These are phyloP conservation scores for Labrus mixtus DNA, from an alignment of 2,113 vertebrate species.

Conservation along the genomic window DNA sequence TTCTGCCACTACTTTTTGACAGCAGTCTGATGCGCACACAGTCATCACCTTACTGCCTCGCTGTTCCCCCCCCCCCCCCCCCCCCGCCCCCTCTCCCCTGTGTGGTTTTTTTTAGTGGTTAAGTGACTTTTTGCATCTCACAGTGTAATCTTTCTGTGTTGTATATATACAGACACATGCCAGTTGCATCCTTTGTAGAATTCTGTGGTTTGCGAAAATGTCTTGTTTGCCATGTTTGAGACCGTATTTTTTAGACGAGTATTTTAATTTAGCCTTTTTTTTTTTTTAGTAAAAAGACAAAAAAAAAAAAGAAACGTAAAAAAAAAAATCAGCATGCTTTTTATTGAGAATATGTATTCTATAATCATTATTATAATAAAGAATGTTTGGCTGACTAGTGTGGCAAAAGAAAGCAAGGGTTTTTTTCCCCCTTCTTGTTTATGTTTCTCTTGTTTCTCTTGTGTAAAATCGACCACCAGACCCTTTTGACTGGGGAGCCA, in stretches of 20 bases:
- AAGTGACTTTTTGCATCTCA: slow-evolving; percentile 76
- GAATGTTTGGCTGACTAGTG: slow-evolving; percentile 80
- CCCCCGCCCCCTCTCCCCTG: slow-evolving; percentile 10
- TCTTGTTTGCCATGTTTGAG: slow-evolving; percentile 78
- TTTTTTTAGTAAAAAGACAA: slow-evolving; percentile 59
- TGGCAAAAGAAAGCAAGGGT: slow-evolving; percentile 73
- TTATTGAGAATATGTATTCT: slow-evolving; percentile 77
- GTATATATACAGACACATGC: slow-evolving; percentile 74
- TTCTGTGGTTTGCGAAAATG: slow-evolving; percentile 75
- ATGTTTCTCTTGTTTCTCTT: slow-evolving; percentile 73
- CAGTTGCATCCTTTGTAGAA: slow-evolving; percentile 80
- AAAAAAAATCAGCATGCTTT: slow-evolving; percentile 76
- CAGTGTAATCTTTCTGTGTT: slow-evolving; percentile 79
- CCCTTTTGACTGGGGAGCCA: slow-evolving; percentile 74
- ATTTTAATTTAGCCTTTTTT: slow-evolving; percentile 72
- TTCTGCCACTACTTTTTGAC: slow-evolving; percentile 55
- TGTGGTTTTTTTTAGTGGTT: slow-evolving; percentile 75
- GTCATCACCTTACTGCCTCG: slow-evolving; percentile 52
- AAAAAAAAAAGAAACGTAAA: slow-evolving; percentile 18
- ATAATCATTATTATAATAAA: slow-evolving; percentile 82
- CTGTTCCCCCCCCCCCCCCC: neutral
- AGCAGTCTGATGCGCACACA: slow-evolving; percentile 64
- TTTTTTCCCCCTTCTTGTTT: slow-evolving; percentile 78
- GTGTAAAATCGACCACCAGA: slow-evolving; percentile 74
- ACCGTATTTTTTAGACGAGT: slow-evolving; percentile 74